These are phyloP conservation scores for Lynx canadensis DNA, from an alignment of 2,113 vertebrate species.

Conservation along the genomic window DNA sequence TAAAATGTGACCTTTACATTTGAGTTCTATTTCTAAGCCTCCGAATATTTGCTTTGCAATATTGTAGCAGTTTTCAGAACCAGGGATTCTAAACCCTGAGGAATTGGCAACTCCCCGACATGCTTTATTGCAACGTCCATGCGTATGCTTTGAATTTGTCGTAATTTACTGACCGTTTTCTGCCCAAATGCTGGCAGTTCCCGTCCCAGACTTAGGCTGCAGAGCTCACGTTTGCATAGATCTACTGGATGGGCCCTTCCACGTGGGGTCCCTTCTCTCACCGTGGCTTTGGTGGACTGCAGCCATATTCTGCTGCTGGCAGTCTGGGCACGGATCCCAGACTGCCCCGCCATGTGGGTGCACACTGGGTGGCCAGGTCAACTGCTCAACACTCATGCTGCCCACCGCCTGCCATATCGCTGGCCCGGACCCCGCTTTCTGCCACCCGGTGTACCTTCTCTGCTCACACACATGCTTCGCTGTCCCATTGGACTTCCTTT, in stretches of 20 bases:
- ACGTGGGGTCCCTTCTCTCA: background rate
- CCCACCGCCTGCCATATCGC: background rate
- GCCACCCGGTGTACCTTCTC: background rate
- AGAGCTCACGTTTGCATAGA: background rate
- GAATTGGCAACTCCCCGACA: background rate
- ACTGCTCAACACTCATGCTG: background rate
- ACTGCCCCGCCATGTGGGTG: slow-evolving; percentile 2
- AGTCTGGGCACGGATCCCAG: slow-evolving; percentile 17
- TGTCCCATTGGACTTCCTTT: background rate
- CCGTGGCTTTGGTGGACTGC: background rate
- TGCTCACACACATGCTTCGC: background rate
- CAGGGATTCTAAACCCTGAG: background rate
- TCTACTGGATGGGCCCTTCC: background rate
- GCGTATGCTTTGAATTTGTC: background rate
- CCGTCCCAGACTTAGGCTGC: background rate
- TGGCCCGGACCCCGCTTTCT: background rate
- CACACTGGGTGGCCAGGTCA: background rate
- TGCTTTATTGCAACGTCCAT: background rate
- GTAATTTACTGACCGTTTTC: background rate
- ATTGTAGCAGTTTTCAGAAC: background rate
- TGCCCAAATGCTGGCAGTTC: background rate
- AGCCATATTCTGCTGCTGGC: background rate
- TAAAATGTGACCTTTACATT: background rate
- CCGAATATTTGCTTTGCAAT: background rate
- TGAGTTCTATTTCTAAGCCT: background rate